A percentile compares a stretch with the other conserved stretches of the same genome.
phyloP scores from a whole-genome alignment of 2,888 invertebrate species.

The Malthinus seriepunctatus region DNA sequence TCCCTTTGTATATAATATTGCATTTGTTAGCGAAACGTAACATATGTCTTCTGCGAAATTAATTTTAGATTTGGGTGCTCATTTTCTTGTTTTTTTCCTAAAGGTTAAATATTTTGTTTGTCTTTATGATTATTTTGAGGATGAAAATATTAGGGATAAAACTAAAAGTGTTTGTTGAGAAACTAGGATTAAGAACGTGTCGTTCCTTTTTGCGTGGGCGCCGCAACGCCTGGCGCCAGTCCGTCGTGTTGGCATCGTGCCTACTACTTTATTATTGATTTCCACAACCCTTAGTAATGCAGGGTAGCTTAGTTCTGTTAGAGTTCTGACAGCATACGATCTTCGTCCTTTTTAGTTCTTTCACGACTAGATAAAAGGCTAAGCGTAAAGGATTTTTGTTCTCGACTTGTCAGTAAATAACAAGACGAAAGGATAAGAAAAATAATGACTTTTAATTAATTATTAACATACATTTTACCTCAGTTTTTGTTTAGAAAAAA shows the following conservation, averaged over 20 bases:
- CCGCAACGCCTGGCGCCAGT: constrained; percentile 35
- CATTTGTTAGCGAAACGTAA: too few species aligned
- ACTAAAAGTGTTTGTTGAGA: constrained; percentile 13
- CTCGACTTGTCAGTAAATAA: not conserved
- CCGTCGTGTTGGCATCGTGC: constrained; percentile 35
- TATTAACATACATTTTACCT: not conserved
- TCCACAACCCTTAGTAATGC: constrained; percentile 27
- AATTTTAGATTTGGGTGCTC: too few species aligned
- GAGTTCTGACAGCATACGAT: constrained; percentile 20
- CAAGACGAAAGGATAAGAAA: not conserved
- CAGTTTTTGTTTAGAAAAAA: not conserved
- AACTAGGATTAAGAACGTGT: constrained; percentile 17
- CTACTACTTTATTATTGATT: constrained; percentile 36
- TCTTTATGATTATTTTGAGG: too few species aligned
- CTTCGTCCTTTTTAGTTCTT: constrained; percentile 13
- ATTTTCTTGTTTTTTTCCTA: too few species aligned
- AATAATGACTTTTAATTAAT: not conserved
- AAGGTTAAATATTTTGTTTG: too few species aligned
- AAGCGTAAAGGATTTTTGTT: constrained; percentile 2
- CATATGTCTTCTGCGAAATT: too few species aligned
- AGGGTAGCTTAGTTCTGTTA: constrained; percentile 21
- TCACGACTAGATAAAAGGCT: constrained; percentile 1
- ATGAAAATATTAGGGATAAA: constrained; percentile 1
- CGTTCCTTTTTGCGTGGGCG: constrained; percentile 25
- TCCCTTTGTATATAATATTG: not conserved